These are phyloP conservation scores for Portunus trituberculatus DNA, from an alignment of 1,140 invertebrate genomes.

Conservation along the genomic window DNA sequence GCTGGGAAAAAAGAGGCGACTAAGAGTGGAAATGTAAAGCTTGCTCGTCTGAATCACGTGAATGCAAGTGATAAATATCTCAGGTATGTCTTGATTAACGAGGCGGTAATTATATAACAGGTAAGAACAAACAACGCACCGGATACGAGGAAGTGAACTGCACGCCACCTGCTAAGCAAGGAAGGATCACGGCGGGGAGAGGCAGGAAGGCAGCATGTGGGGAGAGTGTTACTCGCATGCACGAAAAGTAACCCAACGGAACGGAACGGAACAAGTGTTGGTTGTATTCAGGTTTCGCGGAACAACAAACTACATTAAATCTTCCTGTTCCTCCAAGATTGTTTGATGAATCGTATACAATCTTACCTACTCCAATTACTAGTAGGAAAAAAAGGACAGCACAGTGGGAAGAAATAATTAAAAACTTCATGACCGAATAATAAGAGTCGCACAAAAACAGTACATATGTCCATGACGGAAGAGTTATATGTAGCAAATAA, in stretches of 20 bases:
- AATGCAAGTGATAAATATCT: neutral
- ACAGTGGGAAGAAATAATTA: too few species aligned
- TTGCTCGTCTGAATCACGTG: neutral
- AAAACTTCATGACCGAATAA: too few species aligned
- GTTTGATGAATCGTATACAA: too few species aligned
- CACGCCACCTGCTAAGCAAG: too few species aligned
- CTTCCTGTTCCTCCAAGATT: too few species aligned
- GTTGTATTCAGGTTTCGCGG: neutral
- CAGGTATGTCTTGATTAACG: neutral
- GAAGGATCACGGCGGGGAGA: neutral
- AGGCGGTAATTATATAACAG: neutral
- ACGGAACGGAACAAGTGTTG: neutral
- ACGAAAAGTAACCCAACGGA: too few species aligned
- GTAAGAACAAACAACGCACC: neutral
- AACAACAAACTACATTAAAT: too few species aligned
- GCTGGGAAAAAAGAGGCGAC: neutral
- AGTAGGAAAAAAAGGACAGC: too few species aligned
- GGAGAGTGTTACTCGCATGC: neutral
- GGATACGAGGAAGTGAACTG: neutral
- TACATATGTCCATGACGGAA: too few species aligned
- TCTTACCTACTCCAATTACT: too few species aligned
- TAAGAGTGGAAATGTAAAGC: neutral
- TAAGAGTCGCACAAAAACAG: too few species aligned
- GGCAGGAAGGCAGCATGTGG: neutral
- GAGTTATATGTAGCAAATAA: too few species aligned